Base-by-base conservation (phyloP, 2,113 vertebrate species). In the Pangasianodon hypophthalmus region DNA sequence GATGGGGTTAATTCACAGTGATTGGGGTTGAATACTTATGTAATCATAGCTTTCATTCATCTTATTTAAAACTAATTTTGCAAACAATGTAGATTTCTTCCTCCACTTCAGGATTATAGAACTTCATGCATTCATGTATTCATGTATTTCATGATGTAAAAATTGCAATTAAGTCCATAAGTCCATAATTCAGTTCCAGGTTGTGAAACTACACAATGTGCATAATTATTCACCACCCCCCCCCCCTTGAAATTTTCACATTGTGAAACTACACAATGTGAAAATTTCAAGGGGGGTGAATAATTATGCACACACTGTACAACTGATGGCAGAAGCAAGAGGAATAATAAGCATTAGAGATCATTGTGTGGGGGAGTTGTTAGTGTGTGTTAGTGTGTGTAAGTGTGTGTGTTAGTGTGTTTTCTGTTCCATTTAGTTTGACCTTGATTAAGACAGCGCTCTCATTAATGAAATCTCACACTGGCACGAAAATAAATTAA, bases 381-480 rank as follows among this genome's bases (percentile, higher is more conserved):
- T 71, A 1, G 3, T 13, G 9, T 77, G 1, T 79, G 37, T 79
- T 79, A 75, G 3, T 75, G 37, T 69, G n/a, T 14, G 67, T 69
- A 6, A 6, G 0, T 16, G 1, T 6, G 64, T n/a, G 26, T 16
- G 48, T 26, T 0, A 3, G 67, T 26, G 50, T 44, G 32, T 58
- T 62, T 58, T 62, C 18, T 24, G 54, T 80, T 48, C 19, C 29
- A 69, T 88, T 88, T 85, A 21, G 52, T 73, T 37, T 81, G 37
- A 91, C 90, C 90, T 88, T 82, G 46, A 82, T 56, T 29, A 48
- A 8, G 37, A 85, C n/a, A 58, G 4, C 18, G 11, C 0, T 41
- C 52, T 82, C 79, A 73, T 86, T 88, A 90, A 90, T 90, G 83
- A 52, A 58, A 80, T 88, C 82, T 82, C 87, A 60, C 50, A 37